Evolutionary conservation across 1,140 invertebrate species (phyloP).

Genomic region (Neodiprion lecontei): DNA sequence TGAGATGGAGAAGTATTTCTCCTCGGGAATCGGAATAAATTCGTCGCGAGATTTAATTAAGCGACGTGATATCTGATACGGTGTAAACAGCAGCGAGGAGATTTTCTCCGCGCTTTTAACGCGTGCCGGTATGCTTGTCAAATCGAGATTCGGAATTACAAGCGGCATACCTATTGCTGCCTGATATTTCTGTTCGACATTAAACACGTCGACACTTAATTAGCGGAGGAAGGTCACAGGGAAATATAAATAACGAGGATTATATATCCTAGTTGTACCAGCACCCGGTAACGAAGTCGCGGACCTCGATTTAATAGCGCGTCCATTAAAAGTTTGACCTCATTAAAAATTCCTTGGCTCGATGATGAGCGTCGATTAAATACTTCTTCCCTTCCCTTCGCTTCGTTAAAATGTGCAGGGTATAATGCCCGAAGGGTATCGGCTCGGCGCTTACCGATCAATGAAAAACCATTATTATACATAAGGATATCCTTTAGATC

Average conservation of each 20-base stretch:
- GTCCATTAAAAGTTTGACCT: constrained; percentile 28
- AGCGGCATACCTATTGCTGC: too few relatives aligned
- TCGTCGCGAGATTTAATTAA: too few relatives aligned
- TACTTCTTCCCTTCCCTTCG: constrained; percentile 10
- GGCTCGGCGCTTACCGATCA: not conserved
- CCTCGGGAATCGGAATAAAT: too few relatives aligned
- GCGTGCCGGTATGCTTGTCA: too few relatives aligned
- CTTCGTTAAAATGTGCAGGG: not conserved
- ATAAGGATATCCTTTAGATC: constrained; percentile 28
- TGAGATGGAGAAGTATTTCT: too few relatives aligned
- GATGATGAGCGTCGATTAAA: constrained; percentile 21
- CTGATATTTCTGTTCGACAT: not conserved
- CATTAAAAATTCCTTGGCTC: constrained; percentile 12
- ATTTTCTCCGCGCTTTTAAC: too few relatives aligned
- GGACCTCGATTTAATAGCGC: constrained; percentile 20
- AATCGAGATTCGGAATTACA: too few relatives aligned
- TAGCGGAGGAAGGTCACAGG: not conserved
- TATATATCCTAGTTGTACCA: constrained; percentile 8
- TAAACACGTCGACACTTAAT: not conserved
- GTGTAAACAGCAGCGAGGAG: too few relatives aligned
- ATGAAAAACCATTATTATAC: constrained; percentile 22
- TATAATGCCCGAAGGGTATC: not conserved
- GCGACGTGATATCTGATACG: too few relatives aligned
- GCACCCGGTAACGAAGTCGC: not conserved
- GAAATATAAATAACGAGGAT: constrained; percentile 24